phyloP scores from a whole-genome alignment of 1,140 invertebrate species.

The Plutomurus gul region DNA sequence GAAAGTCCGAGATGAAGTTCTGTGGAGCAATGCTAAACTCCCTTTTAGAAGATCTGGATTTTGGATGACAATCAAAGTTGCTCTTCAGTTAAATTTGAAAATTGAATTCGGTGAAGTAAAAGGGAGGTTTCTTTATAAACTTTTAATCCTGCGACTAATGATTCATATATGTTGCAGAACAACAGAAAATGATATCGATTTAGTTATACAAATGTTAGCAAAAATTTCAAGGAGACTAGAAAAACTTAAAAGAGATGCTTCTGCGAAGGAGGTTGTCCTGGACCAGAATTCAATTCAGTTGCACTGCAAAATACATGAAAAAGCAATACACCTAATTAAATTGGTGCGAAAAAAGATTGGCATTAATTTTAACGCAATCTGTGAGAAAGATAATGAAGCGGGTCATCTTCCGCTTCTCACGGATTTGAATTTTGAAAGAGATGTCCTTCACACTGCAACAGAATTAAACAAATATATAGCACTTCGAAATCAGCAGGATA shows the following conservation, averaged over 20 bases:
- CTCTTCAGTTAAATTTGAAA: not conserved
- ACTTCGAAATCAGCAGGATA: not conserved
- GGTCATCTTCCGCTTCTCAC: not conserved
- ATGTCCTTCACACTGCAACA: not conserved
- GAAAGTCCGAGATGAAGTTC: not conserved
- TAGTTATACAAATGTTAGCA: not conserved
- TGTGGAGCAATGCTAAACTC: not conserved
- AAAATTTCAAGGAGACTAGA: not conserved
- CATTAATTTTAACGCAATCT: not conserved
- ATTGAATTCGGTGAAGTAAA: not conserved
- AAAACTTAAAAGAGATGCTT: not conserved
- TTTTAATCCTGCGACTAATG: not conserved
- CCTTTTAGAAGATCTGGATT: not conserved
- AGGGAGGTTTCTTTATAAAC: conserved; percentile 32
- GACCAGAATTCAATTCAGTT: not conserved
- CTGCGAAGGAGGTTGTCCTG: not conserved
- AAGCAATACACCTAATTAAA: not conserved
- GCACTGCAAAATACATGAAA: not conserved
- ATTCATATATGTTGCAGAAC: not conserved
- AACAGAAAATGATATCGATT: not conserved
- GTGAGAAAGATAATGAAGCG: not conserved
- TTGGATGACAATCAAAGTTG: conserved; percentile 29
- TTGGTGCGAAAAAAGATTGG: not conserved
- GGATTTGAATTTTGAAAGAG: not conserved
- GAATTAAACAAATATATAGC: not conserved